Base-by-base conservation (phyloP, 1,140 invertebrate genomes). In the Drosophila hydei region DNA sequence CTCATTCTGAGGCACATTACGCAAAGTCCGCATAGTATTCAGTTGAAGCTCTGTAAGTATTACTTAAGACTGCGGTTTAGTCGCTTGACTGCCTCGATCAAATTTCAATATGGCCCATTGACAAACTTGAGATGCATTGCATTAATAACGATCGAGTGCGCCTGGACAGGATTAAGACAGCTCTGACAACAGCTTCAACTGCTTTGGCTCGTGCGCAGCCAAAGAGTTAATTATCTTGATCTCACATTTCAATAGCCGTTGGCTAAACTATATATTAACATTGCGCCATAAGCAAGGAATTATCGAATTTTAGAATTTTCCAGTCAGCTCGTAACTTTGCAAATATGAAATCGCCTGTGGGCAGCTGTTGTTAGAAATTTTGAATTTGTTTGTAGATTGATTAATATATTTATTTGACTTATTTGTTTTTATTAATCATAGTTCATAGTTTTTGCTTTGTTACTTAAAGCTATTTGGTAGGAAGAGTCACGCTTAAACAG, bases 131-230 rank as follows among this genome's bases (percentile, higher is more conserved):
- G 68, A 71, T 52, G 58, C 16, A 71, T 71, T 56, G 68, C 36
- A 61, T 71, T 71, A 71, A 56, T 71, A 64, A 71, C 68, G 33
- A 36, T 42, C 65, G 68, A 71, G 33, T 71, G 68, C 52, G 42
- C 68, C 50, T 12, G 33, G 42, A 27, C 50, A 38, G 30, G 48
- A 56, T 56, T 40, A 12, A 12, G 1, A 19, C 23, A 16, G n/a
- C 48, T 3, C 23, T n/a, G 21, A 11, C 18, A 52, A 4, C 14
- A 18, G 19, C 52, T 40, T 23, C 48, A 25, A 3, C 25, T 30
- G 42, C 45, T 45, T 23, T 65, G 61, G 45, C 68, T 65, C 68
- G 68, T 71, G 68, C 68, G 33, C 25, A 45, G 47, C 47, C 61
- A 16, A 65, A 21, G 21, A 70, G 21, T 48, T 70, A 64, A 64